phyloP scores from a whole-genome alignment of 2,113 vertebrate species.

The Capra hircus region DNA sequence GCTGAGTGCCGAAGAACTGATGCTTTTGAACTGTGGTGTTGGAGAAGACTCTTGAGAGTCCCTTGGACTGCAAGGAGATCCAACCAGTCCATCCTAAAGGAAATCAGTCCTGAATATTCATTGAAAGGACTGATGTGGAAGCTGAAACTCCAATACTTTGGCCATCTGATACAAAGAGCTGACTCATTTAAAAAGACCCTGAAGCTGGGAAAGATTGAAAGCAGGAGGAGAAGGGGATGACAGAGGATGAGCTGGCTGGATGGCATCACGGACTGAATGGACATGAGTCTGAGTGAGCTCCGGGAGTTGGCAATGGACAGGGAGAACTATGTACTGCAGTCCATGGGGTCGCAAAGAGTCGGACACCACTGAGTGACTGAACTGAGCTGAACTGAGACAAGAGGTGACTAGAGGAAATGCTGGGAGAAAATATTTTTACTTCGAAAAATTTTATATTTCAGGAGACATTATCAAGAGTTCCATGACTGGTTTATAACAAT shows the following conservation, averaged over 20 bases:
- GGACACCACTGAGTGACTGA: neutral
- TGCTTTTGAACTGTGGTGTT: neutral
- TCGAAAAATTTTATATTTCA: neutral
- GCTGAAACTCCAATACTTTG: neutral
- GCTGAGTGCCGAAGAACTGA: fast-evolving
- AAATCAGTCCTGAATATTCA: neutral
- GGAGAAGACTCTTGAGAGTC: neutral
- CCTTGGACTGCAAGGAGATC: neutral
- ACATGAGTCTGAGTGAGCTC: neutral
- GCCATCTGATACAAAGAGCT: neutral
- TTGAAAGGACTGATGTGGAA: neutral
- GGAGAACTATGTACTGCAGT: neutral
- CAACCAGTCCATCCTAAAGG: too few species aligned
- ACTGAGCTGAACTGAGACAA: neutral
- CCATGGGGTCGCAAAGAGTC: neutral
- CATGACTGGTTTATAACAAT: neutral
- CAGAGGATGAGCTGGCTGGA: neutral
- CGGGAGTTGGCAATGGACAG: neutral
- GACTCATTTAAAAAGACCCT: neutral
- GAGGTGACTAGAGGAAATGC: neutral
- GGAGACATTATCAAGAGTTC: neutral
- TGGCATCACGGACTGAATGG: neutral
- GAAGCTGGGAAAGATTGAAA: neutral
- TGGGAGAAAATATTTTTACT: neutral
- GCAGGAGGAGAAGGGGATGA: neutral